Conservation (phyloP, 2,113 vertebrate genomes). For the Chelonoidis abingdonii region DNA sequence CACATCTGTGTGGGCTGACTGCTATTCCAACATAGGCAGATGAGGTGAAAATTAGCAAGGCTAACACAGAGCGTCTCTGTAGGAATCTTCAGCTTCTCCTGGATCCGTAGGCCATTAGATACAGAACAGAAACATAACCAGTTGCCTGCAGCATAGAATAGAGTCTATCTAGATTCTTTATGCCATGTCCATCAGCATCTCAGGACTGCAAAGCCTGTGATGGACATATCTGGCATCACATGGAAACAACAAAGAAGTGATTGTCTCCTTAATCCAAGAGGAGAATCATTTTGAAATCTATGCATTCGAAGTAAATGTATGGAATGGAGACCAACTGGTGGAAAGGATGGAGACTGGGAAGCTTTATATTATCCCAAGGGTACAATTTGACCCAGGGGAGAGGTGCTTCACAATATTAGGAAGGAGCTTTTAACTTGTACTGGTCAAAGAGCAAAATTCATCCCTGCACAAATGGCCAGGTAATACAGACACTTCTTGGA, state of each 20-base stretch:
- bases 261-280: rapidly evolving
- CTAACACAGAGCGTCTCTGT: neutral
- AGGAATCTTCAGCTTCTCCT: neutral
- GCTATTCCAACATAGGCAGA: neutral
- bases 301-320: neutral
- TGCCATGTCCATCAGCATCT: neutral
- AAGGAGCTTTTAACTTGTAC: neutral
- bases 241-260: rapidly evolving
- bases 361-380: neutral
- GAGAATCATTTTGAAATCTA: neutral
- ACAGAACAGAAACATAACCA: neutral
- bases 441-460: neutral
- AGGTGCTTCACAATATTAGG: neutral
- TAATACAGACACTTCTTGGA: too few relatives aligned
- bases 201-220: neutral
- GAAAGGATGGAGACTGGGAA: neutral
- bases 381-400: neutral
- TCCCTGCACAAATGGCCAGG: neutral
- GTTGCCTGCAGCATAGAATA: neutral
- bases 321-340: neutral
- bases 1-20: constrained; percentile 20
- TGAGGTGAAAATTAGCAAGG: neutral
- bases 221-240: neutral
- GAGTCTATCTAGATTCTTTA: neutral
- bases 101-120: rapidly evolving